Evolutionary conservation across 64 coral and sea anemone genomes (phyloP), one percentile per base, ranked within the genome.

Genomic region (Montipora efflorescens): DNA sequence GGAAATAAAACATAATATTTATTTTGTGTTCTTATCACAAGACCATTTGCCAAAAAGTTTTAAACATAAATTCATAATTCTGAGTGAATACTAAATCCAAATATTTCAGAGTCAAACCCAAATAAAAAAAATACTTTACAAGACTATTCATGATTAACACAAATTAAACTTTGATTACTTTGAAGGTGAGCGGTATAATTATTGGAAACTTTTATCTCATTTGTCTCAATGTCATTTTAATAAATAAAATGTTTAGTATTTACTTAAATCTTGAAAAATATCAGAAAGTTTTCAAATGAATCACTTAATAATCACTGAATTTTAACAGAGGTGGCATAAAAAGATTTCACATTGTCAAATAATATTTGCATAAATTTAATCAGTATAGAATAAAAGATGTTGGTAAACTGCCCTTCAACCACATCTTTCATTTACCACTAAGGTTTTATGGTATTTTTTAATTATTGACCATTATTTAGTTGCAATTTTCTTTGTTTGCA

Each of bases 91-190:
- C 36, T 36, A 0, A 36, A 2, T 36, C 36, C 36, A 36, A 36
- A 36, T 36, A 36, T 10, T 55, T 55, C 8, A 64, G 13, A 64
- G 0, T 64, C 11, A 64, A 19, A 66, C 3, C n/a, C 22, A 21
- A 84, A 47, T 45, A 5, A 84, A 84, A 66, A 16, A 19, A 19
- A 48, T 71, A 18, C 16, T 20, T 16, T 16, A 44, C 12, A 69
- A 71, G 45, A 86, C 70, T 3, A 71, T 86, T 20, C 22, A 86
- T 86, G 50, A 86, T 86, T 86, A 22, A 86, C 67, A 71, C 3
- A 12, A 12, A 86, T 86, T 46, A 86, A 70, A 71, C 19, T 86
- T 86, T 86, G 46, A 86, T 86, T 13, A 86, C 64, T 71, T 12
- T 19, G 70, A 70, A 86, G 48, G 2, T 86, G 8, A 5, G 15